Conservation (phyloP, 2,888 invertebrate species). For the Caenorhabditis becei region DNA sequence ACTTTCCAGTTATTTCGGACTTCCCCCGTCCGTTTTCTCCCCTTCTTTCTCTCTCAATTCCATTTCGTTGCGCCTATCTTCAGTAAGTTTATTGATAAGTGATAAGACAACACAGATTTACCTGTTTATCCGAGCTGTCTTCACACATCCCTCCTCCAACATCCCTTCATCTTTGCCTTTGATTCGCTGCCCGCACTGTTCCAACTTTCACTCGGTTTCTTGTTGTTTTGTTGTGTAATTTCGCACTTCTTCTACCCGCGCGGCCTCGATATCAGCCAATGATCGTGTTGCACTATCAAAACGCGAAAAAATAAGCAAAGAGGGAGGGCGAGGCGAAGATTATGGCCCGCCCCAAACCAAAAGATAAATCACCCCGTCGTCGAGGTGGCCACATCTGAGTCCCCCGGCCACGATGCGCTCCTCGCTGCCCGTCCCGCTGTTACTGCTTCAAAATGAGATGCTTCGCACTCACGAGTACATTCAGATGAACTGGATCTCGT, state of each 20-base stretch:
- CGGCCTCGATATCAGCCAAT: slow-evolving; percentile 18
- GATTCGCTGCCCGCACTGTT: not conserved
- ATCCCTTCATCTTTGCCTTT: slow-evolving; percentile 4
- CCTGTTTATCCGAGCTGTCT: not conserved
- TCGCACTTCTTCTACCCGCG: slow-evolving; percentile 38
- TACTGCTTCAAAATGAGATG: slow-evolving; percentile 41
- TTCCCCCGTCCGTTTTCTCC: not conserved
- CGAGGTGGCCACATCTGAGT: slow-evolving; percentile 13
- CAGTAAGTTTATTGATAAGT: not conserved
- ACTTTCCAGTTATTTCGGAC: slow-evolving; percentile 7
- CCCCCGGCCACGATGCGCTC: slow-evolving; percentile 21
- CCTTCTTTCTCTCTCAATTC: not conserved
- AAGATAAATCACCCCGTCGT: slow-evolving; percentile 23
- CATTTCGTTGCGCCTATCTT: too few relatives aligned
- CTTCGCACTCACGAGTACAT: slow-evolving; percentile 32
- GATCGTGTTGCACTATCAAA: slow-evolving; percentile 58
- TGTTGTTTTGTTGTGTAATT: slow-evolving; percentile 50
- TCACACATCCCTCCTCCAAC: not conserved
- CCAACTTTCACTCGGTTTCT: slow-evolving; percentile 42
- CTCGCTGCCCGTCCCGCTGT: not conserved
- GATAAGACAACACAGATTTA: not conserved
- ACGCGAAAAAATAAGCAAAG: slow-evolving; percentile 42
- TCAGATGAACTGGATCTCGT: slow-evolving; percentile 63
- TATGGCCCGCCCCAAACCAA: slow-evolving; percentile 34
- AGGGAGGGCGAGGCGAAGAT: not conserved